These are phyloP conservation scores for Ovibos moschatus DNA, from an alignment of 2,113 vertebrate species.

Conservation along the genomic window DNA sequence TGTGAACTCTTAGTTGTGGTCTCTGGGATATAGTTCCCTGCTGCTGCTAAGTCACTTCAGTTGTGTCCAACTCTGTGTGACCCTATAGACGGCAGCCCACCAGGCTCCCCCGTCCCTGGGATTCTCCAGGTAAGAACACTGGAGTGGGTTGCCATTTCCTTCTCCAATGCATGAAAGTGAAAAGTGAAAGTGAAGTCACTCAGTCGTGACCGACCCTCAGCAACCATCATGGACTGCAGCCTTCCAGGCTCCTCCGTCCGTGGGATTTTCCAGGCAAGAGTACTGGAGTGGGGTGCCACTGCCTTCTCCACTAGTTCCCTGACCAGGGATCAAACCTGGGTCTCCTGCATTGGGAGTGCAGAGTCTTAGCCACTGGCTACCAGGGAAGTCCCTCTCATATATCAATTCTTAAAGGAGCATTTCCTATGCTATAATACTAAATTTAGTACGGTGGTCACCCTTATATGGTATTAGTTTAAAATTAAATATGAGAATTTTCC, in stretches of 20 bases:
- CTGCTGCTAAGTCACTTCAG: background rate
- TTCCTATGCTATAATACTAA: background rate
- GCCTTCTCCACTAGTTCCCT: too few relatives aligned
- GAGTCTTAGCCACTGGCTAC: background rate
- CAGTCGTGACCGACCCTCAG: background rate
- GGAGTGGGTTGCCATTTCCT: background rate
- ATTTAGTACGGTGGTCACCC: background rate
- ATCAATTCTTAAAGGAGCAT: background rate
- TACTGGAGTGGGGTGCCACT: too few relatives aligned
- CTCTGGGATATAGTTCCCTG: background rate
- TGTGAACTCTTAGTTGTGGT: background rate
- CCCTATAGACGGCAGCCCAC: background rate
- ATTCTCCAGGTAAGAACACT: too few relatives aligned
- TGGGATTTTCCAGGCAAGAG: background rate
- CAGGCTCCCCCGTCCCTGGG: background rate
- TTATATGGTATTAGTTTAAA: background rate
- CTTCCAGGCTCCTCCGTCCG: background rate
- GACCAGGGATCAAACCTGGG: background rate
- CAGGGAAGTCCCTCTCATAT: background rate
- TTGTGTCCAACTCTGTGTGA: fast-evolving
- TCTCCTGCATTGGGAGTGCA: background rate
- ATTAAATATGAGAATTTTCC: slow-evolving; percentile 17
- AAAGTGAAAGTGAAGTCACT: background rate
- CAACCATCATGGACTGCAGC: background rate
- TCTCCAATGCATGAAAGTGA: background rate